Base-by-base conservation (phyloP, 2,113 vertebrate species). In the Festucalex cinctus region DNA sequence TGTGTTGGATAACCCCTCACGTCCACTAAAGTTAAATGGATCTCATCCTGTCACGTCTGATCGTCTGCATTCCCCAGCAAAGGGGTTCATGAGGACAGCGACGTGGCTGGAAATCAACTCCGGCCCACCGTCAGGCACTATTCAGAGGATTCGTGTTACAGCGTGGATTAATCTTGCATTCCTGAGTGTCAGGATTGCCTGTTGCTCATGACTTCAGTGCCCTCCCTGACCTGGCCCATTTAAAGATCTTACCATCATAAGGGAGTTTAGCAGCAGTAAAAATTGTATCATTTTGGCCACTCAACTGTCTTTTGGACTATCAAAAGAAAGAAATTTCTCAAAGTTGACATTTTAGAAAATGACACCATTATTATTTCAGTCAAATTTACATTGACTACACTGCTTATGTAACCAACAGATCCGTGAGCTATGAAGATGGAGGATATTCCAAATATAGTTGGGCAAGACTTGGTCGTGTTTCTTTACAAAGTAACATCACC, bases 121-220 rank as follows among this genome's bases (percentile, higher is more conserved):
- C 0, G n/a, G 57, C 35, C 53, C 26, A 32, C 57, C 5, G 10
- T 65, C 49, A 48, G 51, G 70, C 14, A 28, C 53, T 48, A 46
- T 66, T 69, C 49, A 36, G 65, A 63, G 10, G 61, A 46, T 66
- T 85, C 61, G 58, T 1, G 44, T 83, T 80, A 69, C 74, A 70
- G 49, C 44, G 20, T n/a, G 60, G 22, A 66, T 14, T 64, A 37
- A 65, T 48, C 43, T n/a, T 26, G 13, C 16, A 37, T 62, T 60
- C 46, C 36, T 68, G 63, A 68, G 66, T 68, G 58, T 61, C 66
- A 62, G 49, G 56, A 14, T 32, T 66, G 44, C 5, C 68, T 74
- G 59, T 75, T 56, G 2, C 60, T 71, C 64, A 58, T 66, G 10
- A 68, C 70, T 59, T 64, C n/a, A 60, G 69, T 66, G 57, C 46